Evolutionary conservation across 2,113 vertebrate species (phyloP).

Genomic region (Lepus timidus): DNA sequence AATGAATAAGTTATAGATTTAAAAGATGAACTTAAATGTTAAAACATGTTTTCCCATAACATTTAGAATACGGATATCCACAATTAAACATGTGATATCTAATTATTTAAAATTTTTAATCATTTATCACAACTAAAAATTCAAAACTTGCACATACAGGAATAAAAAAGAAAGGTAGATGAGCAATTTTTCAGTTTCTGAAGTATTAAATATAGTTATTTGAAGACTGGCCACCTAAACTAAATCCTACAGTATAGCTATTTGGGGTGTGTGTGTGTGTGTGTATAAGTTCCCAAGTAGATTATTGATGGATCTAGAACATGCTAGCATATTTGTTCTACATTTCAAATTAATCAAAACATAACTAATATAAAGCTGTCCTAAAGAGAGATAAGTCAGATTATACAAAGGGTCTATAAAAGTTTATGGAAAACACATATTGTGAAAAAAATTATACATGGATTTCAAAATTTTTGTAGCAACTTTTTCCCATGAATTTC

Average conservation of each 20-base stretch:
- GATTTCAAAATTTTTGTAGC: too few relatives aligned
- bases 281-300: not conserved
- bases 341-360: constrained; percentile 28
- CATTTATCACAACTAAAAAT: constrained; percentile 45
- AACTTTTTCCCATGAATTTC: too few relatives aligned
- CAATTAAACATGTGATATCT: not conserved
- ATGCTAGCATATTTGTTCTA: not conserved
- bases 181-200: not conserved
- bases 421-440: too few relatives aligned
- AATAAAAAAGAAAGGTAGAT: not conserved
- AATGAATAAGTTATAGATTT: not conserved
- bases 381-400: not conserved
- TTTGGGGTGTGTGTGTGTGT: too few relatives aligned
- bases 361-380: not conserved
- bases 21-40: constrained; percentile 45
- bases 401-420: not conserved
- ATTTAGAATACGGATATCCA: constrained; percentile 19
- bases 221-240: not conserved
- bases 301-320: not conserved
- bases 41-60: constrained; percentile 47
- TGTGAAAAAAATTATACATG: too few relatives aligned
- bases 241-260: not conserved
- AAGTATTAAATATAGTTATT: not conserved
- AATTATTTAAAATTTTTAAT: constrained; percentile 49
- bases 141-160: constrained; percentile 5